Conservation (phyloP, 2,113 vertebrate species). For the Burhinus oedicnemus region DNA sequence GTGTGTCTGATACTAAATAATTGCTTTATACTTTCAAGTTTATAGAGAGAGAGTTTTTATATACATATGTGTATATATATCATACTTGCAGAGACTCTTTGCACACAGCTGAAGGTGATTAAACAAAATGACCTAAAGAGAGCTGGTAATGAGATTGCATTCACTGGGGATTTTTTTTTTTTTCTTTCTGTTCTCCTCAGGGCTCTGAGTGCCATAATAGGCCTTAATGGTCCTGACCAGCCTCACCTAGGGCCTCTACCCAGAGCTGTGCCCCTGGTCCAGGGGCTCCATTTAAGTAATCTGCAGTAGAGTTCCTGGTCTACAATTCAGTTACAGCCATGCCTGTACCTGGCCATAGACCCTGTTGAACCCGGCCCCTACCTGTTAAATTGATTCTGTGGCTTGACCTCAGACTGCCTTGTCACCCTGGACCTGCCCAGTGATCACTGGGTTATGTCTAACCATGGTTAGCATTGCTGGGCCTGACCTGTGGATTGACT, state of each 20-base stretch:
- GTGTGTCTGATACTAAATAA: not conserved
- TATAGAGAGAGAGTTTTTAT: not conserved
- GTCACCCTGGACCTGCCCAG: not conserved
- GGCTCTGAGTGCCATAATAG: not conserved
- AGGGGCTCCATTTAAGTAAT: not conserved
- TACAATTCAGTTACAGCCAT: not conserved
- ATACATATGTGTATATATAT: rapidly evolving
- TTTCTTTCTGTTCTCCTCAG: not conserved
- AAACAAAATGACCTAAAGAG: not conserved
- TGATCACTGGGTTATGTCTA: not conserved
- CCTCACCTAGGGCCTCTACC: not conserved
- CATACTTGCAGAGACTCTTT: not conserved
- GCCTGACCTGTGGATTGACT: not conserved
- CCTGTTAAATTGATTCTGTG: not conserved
- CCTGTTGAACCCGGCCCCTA: not conserved
- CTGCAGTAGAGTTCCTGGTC: not conserved
- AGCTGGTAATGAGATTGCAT: not conserved
- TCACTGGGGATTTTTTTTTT: not conserved
- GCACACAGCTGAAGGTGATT: not conserved
- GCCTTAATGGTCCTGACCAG: not conserved
- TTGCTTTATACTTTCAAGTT: not conserved
- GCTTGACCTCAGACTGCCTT: not conserved
- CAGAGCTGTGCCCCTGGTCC: not conserved
- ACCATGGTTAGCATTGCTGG: not conserved
- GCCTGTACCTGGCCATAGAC: not conserved